Percentiles rank a stretch among this genome's conserved stretches.
Evolutionary conservation across 92 coral and sea anemone genomes (phyloP).

Genomic region (Paramuricea clavata): DNA sequence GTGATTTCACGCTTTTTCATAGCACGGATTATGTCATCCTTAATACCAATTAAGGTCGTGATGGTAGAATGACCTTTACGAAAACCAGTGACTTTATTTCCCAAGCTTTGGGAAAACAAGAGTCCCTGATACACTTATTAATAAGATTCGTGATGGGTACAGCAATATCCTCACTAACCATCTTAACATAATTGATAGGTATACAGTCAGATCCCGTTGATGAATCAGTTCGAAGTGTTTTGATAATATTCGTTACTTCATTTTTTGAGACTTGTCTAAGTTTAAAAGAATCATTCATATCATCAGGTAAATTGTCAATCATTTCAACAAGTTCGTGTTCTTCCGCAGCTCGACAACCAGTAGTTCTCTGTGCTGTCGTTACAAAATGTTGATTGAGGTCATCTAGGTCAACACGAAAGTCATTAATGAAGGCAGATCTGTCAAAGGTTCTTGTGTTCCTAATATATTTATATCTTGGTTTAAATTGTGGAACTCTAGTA

Average conservation of each 20-base stretch:
- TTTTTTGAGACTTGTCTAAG: neutral
- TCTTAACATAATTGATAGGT: neutral
- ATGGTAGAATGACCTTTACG: too few species aligned
- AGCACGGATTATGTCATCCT: too few species aligned
- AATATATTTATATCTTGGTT: slow-evolving; percentile 65
- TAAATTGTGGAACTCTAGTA: slow-evolving; percentile 63
- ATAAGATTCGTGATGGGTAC: slow-evolving; percentile 4
- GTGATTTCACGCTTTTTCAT: too few species aligned
- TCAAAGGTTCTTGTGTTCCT: slow-evolving; percentile 39
- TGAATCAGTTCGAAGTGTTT: slow-evolving; percentile 6
- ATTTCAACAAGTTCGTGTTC: neutral
- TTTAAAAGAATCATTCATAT: slow-evolving; percentile 9
- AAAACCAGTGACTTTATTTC: too few species aligned
- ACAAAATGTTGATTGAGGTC: slow-evolving; percentile 9
- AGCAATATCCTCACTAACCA: neutral
- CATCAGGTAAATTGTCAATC: neutral
- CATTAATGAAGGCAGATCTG: neutral
- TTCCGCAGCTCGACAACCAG: neutral
- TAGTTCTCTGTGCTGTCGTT: slow-evolving; percentile 2
- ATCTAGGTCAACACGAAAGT: neutral
- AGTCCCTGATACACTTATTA: slow-evolving; percentile 1
- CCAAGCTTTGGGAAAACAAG: neutral
- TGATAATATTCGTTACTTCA: neutral
- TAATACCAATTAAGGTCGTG: too few species aligned
- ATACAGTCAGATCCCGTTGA: slow-evolving; percentile 1